These are phyloP conservation scores for Linnaemya vulpina DNA, from an alignment of 2,888 invertebrate species.

Conservation along the genomic window DNA sequence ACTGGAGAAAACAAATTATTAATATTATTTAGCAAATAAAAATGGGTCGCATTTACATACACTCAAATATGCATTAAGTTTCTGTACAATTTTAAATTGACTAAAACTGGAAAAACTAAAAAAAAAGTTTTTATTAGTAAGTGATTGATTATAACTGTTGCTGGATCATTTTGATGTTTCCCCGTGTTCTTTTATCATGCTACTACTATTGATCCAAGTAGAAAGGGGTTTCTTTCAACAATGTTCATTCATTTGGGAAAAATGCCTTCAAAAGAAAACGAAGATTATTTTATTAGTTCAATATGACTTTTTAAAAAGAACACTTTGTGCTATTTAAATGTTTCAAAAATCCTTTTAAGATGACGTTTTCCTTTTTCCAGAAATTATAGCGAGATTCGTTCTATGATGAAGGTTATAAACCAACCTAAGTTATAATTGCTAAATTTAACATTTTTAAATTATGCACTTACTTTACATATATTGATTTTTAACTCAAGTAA, in stretches of 20 bases:
- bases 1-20: slow-evolving; percentile 69
- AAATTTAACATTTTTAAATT: slow-evolving; percentile 43
- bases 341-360: slow-evolving; percentile 21
- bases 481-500: slow-evolving; percentile 17
- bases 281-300: slow-evolving; percentile 69
- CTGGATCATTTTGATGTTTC: slow-evolving; percentile 48
- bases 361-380: slow-evolving; percentile 36
- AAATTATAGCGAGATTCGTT: slow-evolving; percentile 10
- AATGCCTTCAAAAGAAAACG: slow-evolving; percentile 72
- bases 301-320: slow-evolving; percentile 36
- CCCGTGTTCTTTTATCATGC: slow-evolving; percentile 45
- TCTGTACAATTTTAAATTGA: slow-evolving; percentile 37
- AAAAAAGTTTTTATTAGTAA: slow-evolving; percentile 67
- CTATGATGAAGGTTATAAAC: slow-evolving; percentile 14
- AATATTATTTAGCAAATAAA: slow-evolving; percentile 51
- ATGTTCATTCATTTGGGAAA: slow-evolving; percentile 41
- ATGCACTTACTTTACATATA: slow-evolving; percentile 49
- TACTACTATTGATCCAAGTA: slow-evolving; percentile 61
- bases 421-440: slow-evolving; percentile 31
- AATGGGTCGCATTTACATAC: slow-evolving; percentile 55
- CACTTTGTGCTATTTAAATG: slow-evolving; percentile 11
- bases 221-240: slow-evolving; percentile 49
- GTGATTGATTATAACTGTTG: slow-evolving; percentile 41
- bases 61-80: slow-evolving; percentile 34
- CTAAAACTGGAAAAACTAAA: slow-evolving; percentile 68